Percentiles rank a stretch among this genome's conserved stretches.
Evolutionary conservation across 2,888 invertebrate genomes (phyloP).

Genomic region (Liodrosophila aerea): DNA sequence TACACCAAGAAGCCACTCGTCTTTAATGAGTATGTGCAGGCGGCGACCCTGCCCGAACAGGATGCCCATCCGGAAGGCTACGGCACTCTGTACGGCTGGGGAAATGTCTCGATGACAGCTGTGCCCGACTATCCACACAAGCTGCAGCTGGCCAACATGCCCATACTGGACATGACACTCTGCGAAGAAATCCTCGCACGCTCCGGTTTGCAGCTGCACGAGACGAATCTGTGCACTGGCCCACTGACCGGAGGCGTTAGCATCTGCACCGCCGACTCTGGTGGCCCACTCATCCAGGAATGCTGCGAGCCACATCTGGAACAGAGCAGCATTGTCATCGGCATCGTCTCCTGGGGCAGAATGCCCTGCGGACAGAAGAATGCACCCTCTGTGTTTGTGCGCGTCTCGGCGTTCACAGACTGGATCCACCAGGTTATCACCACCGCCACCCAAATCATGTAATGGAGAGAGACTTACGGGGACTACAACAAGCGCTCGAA

Average conservation of each 20-base stretch:
- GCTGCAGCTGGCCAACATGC: slow-evolving; percentile 78
- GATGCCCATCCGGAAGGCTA: slow-evolving; percentile 71
- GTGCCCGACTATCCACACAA: slow-evolving; percentile 78
- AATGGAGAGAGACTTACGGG: slow-evolving; percentile 25
- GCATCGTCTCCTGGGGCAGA: slow-evolving; percentile 84
- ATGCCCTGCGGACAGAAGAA: slow-evolving; percentile 82
- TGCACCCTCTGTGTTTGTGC: slow-evolving; percentile 83
- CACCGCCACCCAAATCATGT: slow-evolving; percentile 68
- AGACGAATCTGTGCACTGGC: slow-evolving; percentile 81
- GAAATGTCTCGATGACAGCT: slow-evolving; percentile 80
- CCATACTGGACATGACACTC: slow-evolving; percentile 73
- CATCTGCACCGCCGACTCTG: slow-evolving; percentile 81
- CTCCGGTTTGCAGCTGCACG: slow-evolving; percentile 75
- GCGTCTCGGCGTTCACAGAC: slow-evolving; percentile 82
- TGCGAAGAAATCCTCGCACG: slow-evolving; percentile 78
- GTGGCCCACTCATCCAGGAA: slow-evolving; percentile 80
- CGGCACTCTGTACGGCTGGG: slow-evolving; percentile 81
- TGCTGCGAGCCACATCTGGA: slow-evolving; percentile 65
- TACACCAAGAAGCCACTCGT: slow-evolving; percentile 76
- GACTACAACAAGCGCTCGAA: slow-evolving; percentile 52
- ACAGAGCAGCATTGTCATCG: slow-evolving; percentile 78
- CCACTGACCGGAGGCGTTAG: slow-evolving; percentile 80
- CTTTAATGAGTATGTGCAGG: slow-evolving; percentile 75
- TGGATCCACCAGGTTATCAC: slow-evolving; percentile 80
- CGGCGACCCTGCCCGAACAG: slow-evolving; percentile 75